These are phyloP conservation scores for Alectura lathami DNA, from an alignment of 2,113 vertebrate species.

Conservation along the genomic window DNA sequence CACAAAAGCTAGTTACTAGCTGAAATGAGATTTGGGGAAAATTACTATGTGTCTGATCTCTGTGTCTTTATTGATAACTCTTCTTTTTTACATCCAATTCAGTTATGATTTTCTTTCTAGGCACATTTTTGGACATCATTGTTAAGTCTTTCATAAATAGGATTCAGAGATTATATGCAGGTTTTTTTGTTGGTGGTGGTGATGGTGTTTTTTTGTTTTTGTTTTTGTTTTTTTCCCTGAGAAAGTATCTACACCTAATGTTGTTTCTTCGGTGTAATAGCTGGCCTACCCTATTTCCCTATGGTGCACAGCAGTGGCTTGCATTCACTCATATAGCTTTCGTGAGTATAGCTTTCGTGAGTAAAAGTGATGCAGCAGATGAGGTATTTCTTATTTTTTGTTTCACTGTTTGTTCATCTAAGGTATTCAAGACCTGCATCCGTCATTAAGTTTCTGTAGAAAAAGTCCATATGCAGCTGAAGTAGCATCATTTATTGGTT, in stretches of 20 bases:
- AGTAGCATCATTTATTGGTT: background rate
- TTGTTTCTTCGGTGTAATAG: background rate
- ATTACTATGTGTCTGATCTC: background rate
- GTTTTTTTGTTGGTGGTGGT: too few relatives aligned
- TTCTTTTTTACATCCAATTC: background rate
- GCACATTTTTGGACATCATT: background rate
- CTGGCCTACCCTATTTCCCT: background rate
- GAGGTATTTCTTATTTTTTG: background rate
- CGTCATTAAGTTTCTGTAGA: background rate
- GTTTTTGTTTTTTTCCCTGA: background rate
- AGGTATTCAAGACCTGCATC: background rate
- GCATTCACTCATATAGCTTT: background rate
- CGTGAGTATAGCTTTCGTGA: background rate
- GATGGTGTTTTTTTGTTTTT: too few relatives aligned
- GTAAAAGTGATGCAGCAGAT: background rate
- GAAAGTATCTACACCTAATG: background rate
- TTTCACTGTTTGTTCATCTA: background rate
- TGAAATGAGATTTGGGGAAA: conserved; percentile 18
- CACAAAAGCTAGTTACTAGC: background rate
- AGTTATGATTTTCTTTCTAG: background rate
- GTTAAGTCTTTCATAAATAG: background rate
- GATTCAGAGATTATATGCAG: background rate
- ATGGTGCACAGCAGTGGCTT: background rate
- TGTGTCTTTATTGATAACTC: background rate
- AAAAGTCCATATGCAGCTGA: background rate